Evolutionary conservation across 2,113 vertebrate species (phyloP).

Genomic region (Rhombomys opimus): DNA sequence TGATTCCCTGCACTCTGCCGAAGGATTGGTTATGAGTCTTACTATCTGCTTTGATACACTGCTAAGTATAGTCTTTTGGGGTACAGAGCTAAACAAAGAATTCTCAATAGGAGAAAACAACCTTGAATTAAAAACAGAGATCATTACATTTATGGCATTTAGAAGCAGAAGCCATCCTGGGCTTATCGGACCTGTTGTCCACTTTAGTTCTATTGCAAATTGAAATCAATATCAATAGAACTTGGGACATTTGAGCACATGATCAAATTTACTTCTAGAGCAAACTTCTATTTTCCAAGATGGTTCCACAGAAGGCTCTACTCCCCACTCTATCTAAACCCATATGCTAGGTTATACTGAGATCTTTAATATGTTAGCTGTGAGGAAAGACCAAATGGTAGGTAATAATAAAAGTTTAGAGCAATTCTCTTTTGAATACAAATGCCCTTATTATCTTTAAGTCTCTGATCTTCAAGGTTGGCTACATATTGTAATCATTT

Average conservation of each 20-base stretch:
- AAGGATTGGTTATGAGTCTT: too few relatives aligned
- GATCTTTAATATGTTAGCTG: not conserved
- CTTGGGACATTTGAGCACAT: not conserved
- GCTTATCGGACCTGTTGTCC: not conserved
- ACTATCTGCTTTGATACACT: too few relatives aligned
- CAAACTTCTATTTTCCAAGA: too few relatives aligned
- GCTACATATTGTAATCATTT: not conserved
- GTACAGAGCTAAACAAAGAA: too few relatives aligned
- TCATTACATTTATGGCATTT: not conserved
- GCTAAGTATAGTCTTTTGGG: too few relatives aligned
- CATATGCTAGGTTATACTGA: not conserved
- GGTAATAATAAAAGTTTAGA: not conserved
- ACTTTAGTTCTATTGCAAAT: not conserved
- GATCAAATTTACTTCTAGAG: too few relatives aligned
- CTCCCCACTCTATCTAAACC: not conserved
- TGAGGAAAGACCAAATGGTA: not conserved
- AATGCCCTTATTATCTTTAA: not conserved
- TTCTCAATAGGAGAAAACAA: too few relatives aligned
- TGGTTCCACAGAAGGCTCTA: too few relatives aligned
- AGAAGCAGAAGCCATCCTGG: not conserved
- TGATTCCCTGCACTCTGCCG: too few relatives aligned
- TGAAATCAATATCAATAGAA: not conserved
- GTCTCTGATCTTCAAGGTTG: not conserved
- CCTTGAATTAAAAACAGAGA: constrained; percentile 4
- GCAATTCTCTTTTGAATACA: not conserved